A percentile compares a stretch with the other conserved stretches of the same genome.
phyloP scores from a whole-genome alignment of 1,140 invertebrate genomes.

The Magallana angulata region DNA sequence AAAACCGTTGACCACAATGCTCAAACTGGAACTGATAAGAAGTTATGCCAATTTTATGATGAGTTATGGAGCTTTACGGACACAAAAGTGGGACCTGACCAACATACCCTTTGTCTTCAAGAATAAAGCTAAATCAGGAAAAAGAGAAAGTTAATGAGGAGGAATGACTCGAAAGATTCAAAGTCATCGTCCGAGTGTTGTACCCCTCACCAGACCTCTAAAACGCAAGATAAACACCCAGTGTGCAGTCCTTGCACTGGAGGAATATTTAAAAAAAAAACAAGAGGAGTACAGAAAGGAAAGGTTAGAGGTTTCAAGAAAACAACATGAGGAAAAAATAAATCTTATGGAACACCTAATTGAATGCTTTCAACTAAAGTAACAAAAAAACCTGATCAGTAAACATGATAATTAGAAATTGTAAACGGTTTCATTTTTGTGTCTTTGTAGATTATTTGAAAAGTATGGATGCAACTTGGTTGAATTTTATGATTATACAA shows the following conservation, averaged over 20 bases:
- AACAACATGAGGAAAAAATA: constrained; percentile 21
- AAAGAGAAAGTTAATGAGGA: background rate
- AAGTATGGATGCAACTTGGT: background rate
- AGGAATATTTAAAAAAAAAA: background rate
- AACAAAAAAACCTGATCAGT: background rate
- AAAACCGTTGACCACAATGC: background rate
- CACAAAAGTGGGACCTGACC: background rate
- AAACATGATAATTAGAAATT: background rate
- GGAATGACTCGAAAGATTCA: background rate
- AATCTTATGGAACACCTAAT: background rate
- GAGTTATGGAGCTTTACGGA: background rate
- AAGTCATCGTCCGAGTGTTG: background rate
- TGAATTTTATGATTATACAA: constrained; percentile 24
- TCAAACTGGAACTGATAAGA: background rate
- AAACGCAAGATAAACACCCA: background rate
- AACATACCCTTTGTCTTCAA: background rate
- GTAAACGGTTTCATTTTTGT: background rate
- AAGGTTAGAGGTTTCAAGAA: constrained; percentile 16
- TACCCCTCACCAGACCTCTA: background rate
- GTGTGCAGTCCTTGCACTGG: background rate
- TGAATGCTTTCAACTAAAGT: background rate
- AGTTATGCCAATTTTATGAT: background rate
- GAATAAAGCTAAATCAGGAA: background rate
- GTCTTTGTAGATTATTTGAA: constrained; percentile 22
- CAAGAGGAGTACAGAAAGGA: constrained; percentile 5